Base-by-base conservation (phyloP, 2,888 invertebrate species). In the Chouioia cunea region DNA sequence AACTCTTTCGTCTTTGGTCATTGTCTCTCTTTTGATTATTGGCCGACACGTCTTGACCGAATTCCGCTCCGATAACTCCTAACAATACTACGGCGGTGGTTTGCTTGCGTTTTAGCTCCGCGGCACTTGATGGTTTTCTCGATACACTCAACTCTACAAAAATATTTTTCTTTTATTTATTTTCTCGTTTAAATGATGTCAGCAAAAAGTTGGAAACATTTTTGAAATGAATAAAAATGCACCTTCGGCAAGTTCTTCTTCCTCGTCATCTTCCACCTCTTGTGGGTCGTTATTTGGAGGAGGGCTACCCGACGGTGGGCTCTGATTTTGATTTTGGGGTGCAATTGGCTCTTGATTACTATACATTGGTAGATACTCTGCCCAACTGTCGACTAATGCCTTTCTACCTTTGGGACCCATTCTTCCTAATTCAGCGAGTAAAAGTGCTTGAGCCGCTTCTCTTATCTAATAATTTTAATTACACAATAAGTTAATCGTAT, bases 41-140 rank as follows among this genome's bases (percentile, higher is more conserved):
- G 50, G 90, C 90, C 0, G 93, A 91, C 62, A 98, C 94, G 82
- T 99, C 99, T 83, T 97, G 97, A 0, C 99, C 99, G 82, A 99
- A 99, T 86, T 99, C 98, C 0, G 99, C 97, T 0, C 99, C 99
- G 65, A 99, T 96, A 0, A 99, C 99, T 0, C 98, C 99, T 50
- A 99, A 86, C 64, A 99, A 87, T 4, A 99, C 97, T 0, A 99
- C 97, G 0, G 99, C 96, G 0, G 99, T 98, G 0, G 98, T 97
- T 86, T 99, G 98, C 80, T 97, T 97, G 6, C 97, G 90, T 77
- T 96, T 95, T 64, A 96, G 85, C 85, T 97, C 96, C 0, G 94
- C 93, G 2, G 93, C 87, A 74, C 94, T 95, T 1, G 95, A 95
- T 6, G 95, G 94, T 84, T 95, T 94, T 47, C 94, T 90, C 60